Percentiles rank a stretch among this genome's conserved stretches.
These are phyloP conservation scores for human DNA, from an alignment of 2,113 vertebrate genomes.

Conservation along the genomic window DNA sequence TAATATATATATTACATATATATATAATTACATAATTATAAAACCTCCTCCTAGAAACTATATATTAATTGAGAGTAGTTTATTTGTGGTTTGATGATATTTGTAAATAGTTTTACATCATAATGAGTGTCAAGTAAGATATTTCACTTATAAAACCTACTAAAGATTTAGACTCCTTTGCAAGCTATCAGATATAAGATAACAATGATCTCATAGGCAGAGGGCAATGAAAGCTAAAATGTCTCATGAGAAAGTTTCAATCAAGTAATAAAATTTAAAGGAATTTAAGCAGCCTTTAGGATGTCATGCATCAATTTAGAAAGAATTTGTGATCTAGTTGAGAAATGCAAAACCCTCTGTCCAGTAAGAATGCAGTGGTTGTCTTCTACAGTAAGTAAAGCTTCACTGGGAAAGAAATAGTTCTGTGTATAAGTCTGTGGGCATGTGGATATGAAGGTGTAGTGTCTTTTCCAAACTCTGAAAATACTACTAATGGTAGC, in stretches of 20 bases:
- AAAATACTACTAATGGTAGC: background rate
- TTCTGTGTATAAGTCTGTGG: background rate
- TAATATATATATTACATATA: too few relatives aligned
- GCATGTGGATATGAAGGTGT: background rate
- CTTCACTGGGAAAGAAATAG: background rate
- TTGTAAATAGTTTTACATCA: conserved; percentile 55
- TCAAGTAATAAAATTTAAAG: conserved; percentile 62
- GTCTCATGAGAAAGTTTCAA: background rate
- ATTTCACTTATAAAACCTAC: background rate
- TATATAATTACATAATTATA: conserved; percentile 27
- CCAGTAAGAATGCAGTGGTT: background rate
- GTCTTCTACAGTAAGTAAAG: background rate
- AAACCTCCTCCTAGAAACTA: background rate
- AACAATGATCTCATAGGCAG: background rate
- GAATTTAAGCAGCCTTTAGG: conserved; percentile 1
- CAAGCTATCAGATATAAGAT: background rate
- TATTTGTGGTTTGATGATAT: conserved; percentile 19
- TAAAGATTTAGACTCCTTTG: background rate
- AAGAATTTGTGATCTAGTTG: conserved; percentile 11
- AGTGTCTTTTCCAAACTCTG: background rate
- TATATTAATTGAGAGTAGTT: background rate
- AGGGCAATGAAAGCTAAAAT: conserved; percentile 18
- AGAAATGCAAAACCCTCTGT: background rate
- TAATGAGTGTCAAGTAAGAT: conserved; percentile 39
- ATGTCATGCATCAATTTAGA: background rate